Evolutionary conservation across 2,797 vertebrate genomes (phyloP), one percentile per base, ranked within the genome.

Genomic region (Poeciliopsis presidionis): DNA sequence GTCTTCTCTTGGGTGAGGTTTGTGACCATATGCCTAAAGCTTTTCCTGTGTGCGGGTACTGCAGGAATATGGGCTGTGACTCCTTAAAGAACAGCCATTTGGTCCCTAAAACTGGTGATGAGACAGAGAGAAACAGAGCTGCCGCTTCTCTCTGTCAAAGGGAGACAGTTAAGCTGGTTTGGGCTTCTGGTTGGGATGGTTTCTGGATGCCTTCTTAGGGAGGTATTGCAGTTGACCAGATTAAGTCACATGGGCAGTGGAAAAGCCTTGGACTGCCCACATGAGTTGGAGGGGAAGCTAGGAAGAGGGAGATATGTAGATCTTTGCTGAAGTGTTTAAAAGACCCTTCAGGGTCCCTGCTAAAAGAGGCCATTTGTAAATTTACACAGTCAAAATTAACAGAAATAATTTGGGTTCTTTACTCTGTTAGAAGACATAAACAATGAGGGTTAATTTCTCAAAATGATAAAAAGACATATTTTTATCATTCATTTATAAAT

Each of bases 161-260:
- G 20, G 36, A 39, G 63, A 36, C 20, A 67, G 36, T 67, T 41
- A 41, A 67, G 63, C 36, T 67, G 39, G 63, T 67, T 41, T 12
- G 63, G 39, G 63, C 9, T n/a, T 41, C 20, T 39, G 36, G 16
- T 65, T 65, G 41, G 39, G 63, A 78, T 41, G 11, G 76, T 59
- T 55, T 72, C 72, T 78, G 57, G 33, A 33, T 61, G 76, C 28
- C 59, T 73, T 57, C 59, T 72, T 78, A 72, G 36, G 72, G 59
- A 57, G 45, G 30, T 78, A 20, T 36, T 72, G 46, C 57, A 30
- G 14, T 36, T 41, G 36, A 67, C 25, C 20, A 67, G 63, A 67
- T 67, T 67, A 67, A 43, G 63, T 67, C 63, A 67, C 63, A 67
- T 43, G 39, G 20, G 36, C 13, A 22, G 67, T 45, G 41, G 25